Evolutionary conservation across 53 echinoderm and acorn worm species (phyloP), one percentile per base, ranked within the genome.

Genomic region (Mesocentrotus franciscanus): DNA sequence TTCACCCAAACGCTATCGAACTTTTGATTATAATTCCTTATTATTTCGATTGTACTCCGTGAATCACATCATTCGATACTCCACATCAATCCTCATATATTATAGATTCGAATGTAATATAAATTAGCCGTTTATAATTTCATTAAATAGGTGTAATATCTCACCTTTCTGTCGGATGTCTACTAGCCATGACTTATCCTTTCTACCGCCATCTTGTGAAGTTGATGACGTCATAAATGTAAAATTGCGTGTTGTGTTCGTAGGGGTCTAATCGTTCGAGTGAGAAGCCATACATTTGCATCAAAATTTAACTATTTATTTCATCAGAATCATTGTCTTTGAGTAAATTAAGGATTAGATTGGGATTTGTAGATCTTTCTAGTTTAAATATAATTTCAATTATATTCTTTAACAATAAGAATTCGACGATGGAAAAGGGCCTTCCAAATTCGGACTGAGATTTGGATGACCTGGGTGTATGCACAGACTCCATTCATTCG

Each of bases 131-230:
- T 32, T 62, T 96, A 95, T 72, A 56, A 60, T 57, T 71, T 18
- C 71, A 70, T 83, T 91, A 95, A 92, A 92, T 60, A 39, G 93
- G 95, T 32, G 79, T 91, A 96, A 97, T 95, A 89, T 84, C 93
- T 94, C 92, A 97, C 97, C 97, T 96, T 94, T 97, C 97, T 90
- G 97, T 90, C 85, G 97, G 97, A 95, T 96, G 96, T 97, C 97
- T 97, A 94, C 92, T 97, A 81, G 97, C 97, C 97, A 97, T 97
- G 83, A 70, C 89, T 93, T 79, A 90, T 94, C 89, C 90, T 85
- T 91, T 92, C 59, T 66, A 96, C 94, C 97, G 97, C 97, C 97
- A 97, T 97, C 96, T 97, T 97, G 95, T 71, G 30, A 95, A 71
- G 75, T 90, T 78, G 79, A 94, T 95, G 96, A 96, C 95, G 96